Evolutionary conservation across 2,888 invertebrate genomes (phyloP), one percentile per base, ranked within the genome.

Genomic region (Synergus gifuensis): DNA sequence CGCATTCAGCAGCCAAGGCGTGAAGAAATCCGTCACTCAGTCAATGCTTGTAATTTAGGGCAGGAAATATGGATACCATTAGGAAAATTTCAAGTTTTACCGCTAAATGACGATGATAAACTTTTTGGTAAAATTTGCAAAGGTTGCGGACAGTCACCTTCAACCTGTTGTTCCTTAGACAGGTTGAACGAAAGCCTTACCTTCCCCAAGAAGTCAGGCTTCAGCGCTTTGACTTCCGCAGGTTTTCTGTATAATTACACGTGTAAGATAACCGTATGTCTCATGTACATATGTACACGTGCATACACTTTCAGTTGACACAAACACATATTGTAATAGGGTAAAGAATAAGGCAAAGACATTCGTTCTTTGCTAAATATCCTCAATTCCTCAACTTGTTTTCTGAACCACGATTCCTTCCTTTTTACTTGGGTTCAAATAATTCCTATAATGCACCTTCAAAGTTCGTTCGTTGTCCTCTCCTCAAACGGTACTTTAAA

Each of bases 171-270:
- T 22, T 18, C 5, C 18, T 18, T 67, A 16, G n/a, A 16, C 28
- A 18, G 18, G 22, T 42, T 44, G 60, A 49, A 49, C n/a, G 14
- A 44, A 67, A 18, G 77, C 44, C 58, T 83, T 83, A 83, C 83
- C 83, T 82, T 81, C 85, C 49, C 49, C 28, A 49, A 69, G 42
- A 18, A 81, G 83, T 85, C 82, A 84, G 81, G 83, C 84, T 80
- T 85, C 80, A 79, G 78, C 78, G 84, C 79, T 80, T 69, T 78
- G 76, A 85, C 88, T 88, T 87, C 86, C 87, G 85, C 79, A 85
- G 83, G 84, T 87, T 87, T 88, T 87, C 87, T 85, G 80, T 85
- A 84, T 86, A 88, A 87, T 88, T 88, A 87, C 88, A 88, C 88
- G 87, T 88, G 88, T 78, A 84, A 85, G 85, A 84, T 84, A 83